Evolutionary conservation across 2,888 invertebrate genomes (phyloP).

Genomic region (Ptychoptera albimana): DNA sequence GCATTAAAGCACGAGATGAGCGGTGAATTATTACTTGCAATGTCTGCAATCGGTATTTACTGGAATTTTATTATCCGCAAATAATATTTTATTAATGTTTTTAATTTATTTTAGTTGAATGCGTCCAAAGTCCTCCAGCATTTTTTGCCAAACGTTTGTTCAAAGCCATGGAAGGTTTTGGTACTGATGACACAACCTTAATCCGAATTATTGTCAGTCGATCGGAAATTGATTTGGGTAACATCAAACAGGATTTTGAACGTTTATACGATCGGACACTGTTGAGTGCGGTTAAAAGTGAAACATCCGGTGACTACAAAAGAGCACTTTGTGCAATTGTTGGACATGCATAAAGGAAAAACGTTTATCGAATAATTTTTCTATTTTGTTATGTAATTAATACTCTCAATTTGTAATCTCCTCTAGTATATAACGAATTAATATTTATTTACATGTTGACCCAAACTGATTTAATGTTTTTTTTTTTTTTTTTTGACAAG

Average conservation of each 20-base stretch:
- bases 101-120: constrained; percentile 44
- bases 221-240: constrained; percentile 51
- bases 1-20: constrained; percentile 49
- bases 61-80: not conserved
- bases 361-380: no score
- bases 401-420: no score
- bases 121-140: constrained; percentile 45
- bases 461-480: no score
- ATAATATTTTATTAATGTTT: not conserved
- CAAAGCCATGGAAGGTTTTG: constrained; percentile 48
- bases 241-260: constrained; percentile 54
- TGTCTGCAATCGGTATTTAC: constrained; percentile 47
- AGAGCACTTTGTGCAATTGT: constrained; percentile 34
- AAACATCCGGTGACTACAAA: constrained; percentile 42
- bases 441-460: no score
- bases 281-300: constrained; percentile 41
- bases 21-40: constrained; percentile 50
- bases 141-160: constrained; percentile 54
- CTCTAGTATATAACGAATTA: no score
- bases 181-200: constrained; percentile 55
- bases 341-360: constrained; percentile 16
- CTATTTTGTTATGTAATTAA: no score
- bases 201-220: constrained; percentile 55
- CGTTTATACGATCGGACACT: constrained; percentile 51
- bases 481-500: no score